Evolutionary conservation across 2,888 invertebrate genomes (phyloP).

Genomic region (Tolmerus cingulatus): DNA sequence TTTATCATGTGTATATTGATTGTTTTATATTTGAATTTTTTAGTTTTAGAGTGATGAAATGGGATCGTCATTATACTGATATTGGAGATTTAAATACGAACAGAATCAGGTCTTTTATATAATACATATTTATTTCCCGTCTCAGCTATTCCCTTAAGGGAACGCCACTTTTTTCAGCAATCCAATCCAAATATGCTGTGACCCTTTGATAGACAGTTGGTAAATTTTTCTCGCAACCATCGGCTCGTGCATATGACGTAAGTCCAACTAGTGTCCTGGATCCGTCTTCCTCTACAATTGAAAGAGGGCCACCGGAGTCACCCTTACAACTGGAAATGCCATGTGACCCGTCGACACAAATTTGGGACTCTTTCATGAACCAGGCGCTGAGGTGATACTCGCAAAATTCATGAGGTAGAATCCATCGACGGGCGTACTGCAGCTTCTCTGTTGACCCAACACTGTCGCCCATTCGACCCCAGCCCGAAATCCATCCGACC

Average conservation of each 20-base stretch:
- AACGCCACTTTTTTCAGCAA: conserved; percentile 8
- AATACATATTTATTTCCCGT: neutral
- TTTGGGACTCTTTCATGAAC: neutral
- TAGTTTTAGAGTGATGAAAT: too few relatives aligned
- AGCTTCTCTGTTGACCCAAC: neutral
- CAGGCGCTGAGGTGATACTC: neutral
- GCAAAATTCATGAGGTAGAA: neutral
- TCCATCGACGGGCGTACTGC: neutral
- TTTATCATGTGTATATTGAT: too few relatives aligned
- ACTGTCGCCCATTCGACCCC: neutral
- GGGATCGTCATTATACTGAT: neutral
- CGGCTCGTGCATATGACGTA: conserved; percentile 49
- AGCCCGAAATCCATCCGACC: neutral
- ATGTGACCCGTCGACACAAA: neutral
- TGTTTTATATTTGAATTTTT: too few relatives aligned
- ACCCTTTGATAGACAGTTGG: conserved; percentile 49
- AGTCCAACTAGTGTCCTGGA: conserved; percentile 50
- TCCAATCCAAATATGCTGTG: conserved; percentile 48
- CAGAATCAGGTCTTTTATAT: neutral
- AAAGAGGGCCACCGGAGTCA: conserved; percentile 51
- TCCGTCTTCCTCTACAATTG: conserved; percentile 36
- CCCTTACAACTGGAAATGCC: conserved; percentile 42
- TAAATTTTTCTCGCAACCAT: conserved; percentile 45
- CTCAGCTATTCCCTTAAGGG: neutral
- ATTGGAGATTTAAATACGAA: neutral